Percentiles rank a stretch among this genome's conserved stretches.
These are phyloP conservation scores for Eulacestoma nigropectus DNA, from an alignment of 2,113 vertebrate genomes.

Conservation along the genomic window DNA sequence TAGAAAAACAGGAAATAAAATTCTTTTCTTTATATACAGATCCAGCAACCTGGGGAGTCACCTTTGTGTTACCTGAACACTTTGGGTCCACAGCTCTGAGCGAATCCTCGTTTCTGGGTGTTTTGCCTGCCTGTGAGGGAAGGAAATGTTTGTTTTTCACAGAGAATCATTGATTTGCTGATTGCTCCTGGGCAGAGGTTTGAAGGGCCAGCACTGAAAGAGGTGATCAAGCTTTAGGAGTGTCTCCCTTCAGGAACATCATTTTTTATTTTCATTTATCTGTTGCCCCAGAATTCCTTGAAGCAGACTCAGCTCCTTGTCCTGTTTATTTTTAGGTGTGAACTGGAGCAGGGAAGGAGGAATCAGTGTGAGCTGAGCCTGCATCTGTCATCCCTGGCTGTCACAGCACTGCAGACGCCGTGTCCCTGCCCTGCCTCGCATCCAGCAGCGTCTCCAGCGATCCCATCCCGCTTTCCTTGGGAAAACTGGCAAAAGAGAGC, in stretches of 20 bases:
- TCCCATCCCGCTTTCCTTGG: background rate
- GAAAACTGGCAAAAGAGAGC: background rate
- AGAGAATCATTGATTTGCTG: background rate
- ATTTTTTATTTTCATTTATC: background rate
- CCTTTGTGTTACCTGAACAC: background rate
- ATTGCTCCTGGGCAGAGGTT: background rate
- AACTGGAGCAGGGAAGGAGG: background rate
- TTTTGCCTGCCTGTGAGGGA: background rate
- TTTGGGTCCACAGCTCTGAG: background rate
- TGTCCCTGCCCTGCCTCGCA: background rate
- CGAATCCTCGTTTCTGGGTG: background rate
- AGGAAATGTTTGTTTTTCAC: background rate
- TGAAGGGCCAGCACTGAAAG: background rate
- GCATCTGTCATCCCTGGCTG: background rate
- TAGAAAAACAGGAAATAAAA: background rate
- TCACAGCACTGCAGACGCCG: background rate
- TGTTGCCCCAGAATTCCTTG: background rate
- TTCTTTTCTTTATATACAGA: rapidly evolving
- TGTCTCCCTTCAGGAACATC: rapidly evolving
- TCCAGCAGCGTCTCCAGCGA: rapidly evolving
- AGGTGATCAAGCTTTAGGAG: background rate
- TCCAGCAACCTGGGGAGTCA: background rate
- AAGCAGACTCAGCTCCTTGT: background rate
- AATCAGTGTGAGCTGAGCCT: background rate
- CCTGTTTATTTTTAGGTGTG: constrained; percentile 20